Base-by-base conservation (phyloP, 1,140 invertebrate genomes). In the Mylabris phalerata region DNA sequence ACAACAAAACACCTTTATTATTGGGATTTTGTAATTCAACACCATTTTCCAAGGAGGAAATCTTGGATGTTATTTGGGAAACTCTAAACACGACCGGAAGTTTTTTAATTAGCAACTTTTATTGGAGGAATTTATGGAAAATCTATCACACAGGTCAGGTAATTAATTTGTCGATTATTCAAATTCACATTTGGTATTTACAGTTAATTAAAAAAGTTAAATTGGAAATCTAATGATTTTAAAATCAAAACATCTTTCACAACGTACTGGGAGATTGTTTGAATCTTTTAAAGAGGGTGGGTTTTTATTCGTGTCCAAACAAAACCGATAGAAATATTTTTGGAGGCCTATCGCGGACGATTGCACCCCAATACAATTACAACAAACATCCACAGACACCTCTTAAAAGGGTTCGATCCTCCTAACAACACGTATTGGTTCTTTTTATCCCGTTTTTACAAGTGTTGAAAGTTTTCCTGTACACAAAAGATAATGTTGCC, bases 351-450 rank as follows among this genome's bases (percentile, higher is more conserved):
- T 32, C 32, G 32, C 48, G 50, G 32, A 19, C 47, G 49, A 54
- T 59, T 48, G 57, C 57, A 48, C 57, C 46, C 50, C 11, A 59
- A 59, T 59, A 32, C 32, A 7, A 1, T 32, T 7, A 32, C 19
- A 19, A 19, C 19, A 19, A 19, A 13, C 43, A 10, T 19, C 49
- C 10, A 19, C 11, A 50, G 57, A 59, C 57, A 59, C 57, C 57
- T 59, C 50, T 59, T 59, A 9, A 59, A 59, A 59, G 57, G 57
- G 57, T 59, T 59, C 55, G 55, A 24, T 47, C 25, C 48, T 46
- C 45, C 32, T 50, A 59, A 32, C 32, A 32, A 19, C 19, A 19
- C 19, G 19, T 50, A 50, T 50, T 45, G 52, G 48, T 50, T 47
- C 49, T 45, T 44, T 41, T 51, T 59, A 48, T 54, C 54, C 57